phyloP scores from a whole-genome alignment of 1,140 invertebrate species.

The Hylyphantes graminicola region DNA sequence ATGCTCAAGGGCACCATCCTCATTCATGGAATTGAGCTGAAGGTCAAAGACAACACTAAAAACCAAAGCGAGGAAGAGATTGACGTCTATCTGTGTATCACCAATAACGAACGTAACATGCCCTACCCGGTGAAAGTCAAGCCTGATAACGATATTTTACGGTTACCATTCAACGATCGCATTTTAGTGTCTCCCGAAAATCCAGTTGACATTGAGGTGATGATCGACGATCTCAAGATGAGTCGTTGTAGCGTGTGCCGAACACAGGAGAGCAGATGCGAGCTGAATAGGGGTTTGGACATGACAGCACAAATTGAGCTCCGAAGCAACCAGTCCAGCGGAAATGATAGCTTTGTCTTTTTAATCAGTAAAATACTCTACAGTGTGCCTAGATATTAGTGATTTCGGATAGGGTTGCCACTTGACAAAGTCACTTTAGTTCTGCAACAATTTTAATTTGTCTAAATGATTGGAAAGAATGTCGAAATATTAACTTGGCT shows the following conservation, averaged over 20 bases:
- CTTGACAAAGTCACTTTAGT: neutral
- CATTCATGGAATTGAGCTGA: conserved; percentile 31
- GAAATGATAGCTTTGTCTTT: neutral
- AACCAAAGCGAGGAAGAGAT: neutral
- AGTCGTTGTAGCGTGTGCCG: conserved; percentile 13
- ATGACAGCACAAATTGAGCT: neutral
- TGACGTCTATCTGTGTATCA: neutral
- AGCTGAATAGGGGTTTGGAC: conserved; percentile 24
- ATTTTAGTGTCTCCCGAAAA: neutral
- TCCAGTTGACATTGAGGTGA: conserved; percentile 17
- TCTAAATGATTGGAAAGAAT: neutral
- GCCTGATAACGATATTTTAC: neutral
- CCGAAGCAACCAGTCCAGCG: conserved; percentile 18
- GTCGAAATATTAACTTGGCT: neutral
- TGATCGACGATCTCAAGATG: conserved; percentile 24
- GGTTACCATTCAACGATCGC: neutral
- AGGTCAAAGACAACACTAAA: neutral
- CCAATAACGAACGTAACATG: neutral
- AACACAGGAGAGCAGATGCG: neutral
- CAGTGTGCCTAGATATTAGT: neutral
- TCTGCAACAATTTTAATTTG: neutral
- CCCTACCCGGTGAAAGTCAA: neutral
- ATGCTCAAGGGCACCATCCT: neutral
- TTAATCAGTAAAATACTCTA: conserved; percentile 24
- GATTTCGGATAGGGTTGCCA: neutral